Evolutionary conservation across 2,888 invertebrate species (phyloP).

Genomic region (Dryobotodes eremita): DNA sequence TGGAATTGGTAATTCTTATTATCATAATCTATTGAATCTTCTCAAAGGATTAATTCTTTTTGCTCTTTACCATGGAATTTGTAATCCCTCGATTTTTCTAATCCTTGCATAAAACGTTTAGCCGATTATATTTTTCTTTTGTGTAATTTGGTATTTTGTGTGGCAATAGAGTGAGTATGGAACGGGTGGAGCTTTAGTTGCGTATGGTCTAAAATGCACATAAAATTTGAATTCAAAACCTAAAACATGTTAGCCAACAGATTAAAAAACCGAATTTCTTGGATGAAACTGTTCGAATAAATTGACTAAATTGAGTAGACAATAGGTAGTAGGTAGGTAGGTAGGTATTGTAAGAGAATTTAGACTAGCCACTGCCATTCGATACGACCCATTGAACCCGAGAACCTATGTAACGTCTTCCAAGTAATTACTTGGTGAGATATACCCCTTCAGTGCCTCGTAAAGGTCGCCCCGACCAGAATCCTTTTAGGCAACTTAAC

Average conservation of each 20-base stretch:
- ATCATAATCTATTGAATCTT: conserved; percentile 58
- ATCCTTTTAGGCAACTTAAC: conserved; percentile 81
- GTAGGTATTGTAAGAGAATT: background rate
- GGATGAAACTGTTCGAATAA: background rate
- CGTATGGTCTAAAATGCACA: background rate
- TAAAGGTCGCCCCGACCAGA: conserved; percentile 63
- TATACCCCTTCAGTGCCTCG: conserved; percentile 35
- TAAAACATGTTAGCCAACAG: background rate
- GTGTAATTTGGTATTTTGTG: conserved; percentile 43
- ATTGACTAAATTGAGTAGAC: background rate
- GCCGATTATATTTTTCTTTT: conserved; percentile 54
- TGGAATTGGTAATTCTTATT: conserved; percentile 49
- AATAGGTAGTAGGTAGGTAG: background rate
- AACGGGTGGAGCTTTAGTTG: background rate
- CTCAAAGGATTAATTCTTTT: conserved; percentile 49
- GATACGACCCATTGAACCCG: conserved; percentile 29
- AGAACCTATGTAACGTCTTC: conserved; percentile 39
- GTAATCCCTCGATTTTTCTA: conserved; percentile 45
- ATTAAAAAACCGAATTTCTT: background rate
- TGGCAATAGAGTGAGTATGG: conserved; percentile 5
- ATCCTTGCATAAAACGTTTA: conserved; percentile 44
- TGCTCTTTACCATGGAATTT: conserved; percentile 44
- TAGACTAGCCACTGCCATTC: conserved; percentile 1
- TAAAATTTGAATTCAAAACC: background rate
- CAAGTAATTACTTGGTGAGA: conserved; percentile 59